Evolutionary conservation across 2,888 invertebrate species (phyloP).

Genomic region (Mesorhabditis sp.): DNA sequence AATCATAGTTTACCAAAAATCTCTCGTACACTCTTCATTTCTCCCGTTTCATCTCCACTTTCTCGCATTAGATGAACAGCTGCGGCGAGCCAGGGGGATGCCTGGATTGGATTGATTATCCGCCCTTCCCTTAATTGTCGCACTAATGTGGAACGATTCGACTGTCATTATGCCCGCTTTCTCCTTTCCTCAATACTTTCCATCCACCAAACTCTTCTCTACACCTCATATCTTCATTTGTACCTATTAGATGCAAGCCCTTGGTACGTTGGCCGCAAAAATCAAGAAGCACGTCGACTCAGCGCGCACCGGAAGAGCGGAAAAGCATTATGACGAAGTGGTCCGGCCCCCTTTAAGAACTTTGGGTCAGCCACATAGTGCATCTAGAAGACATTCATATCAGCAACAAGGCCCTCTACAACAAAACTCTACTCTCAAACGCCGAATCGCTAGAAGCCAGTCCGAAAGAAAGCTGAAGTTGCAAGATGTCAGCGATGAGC

Average conservation of each 20-base stretch:
- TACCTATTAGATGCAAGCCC: constrained; percentile 4
- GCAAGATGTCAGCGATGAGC: background rate
- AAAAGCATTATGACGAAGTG: background rate
- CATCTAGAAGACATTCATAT: background rate
- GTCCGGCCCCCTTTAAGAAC: background rate
- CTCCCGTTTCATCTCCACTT: background rate
- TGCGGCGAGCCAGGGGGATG: background rate
- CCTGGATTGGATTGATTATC: constrained; percentile 4
- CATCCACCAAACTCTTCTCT: background rate
- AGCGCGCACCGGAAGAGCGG: background rate
- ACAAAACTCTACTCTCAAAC: constrained; percentile 29
- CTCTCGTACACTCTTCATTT: background rate
- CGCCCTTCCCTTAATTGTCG: background rate
- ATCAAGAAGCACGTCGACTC: constrained; percentile 2
- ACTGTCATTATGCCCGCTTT: background rate
- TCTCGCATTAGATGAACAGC: too few species aligned
- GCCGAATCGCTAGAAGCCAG: constrained; percentile 31
- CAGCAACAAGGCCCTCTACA: constrained; percentile 12
- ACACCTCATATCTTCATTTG: background rate
- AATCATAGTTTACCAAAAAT: background rate
- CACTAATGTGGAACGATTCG: too few species aligned
- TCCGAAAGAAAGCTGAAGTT: constrained; percentile 19
- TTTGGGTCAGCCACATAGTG: background rate
- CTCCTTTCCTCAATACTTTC: background rate
- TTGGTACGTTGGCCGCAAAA: background rate